These are phyloP conservation scores for Pantala flavescens DNA, from an alignment of 1,140 invertebrate genomes.

Conservation along the genomic window DNA sequence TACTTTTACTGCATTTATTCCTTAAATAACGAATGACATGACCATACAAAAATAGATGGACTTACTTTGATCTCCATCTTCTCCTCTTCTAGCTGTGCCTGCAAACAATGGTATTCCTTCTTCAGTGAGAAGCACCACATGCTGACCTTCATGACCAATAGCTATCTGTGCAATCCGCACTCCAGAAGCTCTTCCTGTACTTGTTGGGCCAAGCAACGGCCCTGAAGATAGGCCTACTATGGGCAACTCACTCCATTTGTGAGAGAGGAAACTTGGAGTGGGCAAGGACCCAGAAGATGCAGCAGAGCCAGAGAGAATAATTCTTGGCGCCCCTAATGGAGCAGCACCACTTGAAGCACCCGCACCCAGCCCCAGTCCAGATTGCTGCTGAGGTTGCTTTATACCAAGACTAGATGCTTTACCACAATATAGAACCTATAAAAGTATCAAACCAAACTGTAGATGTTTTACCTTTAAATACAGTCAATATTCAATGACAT, in stretches of 20 bases:
- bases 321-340: not conserved
- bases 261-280: constrained; percentile 23
- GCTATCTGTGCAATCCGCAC: constrained; percentile 57
- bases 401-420: constrained; percentile 64
- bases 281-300: not conserved
- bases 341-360: constrained; percentile 10
- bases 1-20: too few relatives aligned
- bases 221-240: constrained; percentile 24
- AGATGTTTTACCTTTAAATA: too few relatives aligned
- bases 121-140: constrained; percentile 77
- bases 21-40: too few relatives aligned
- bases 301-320: not conserved
- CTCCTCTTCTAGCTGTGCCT: constrained; percentile 80
- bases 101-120: constrained; percentile 82
- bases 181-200: constrained; percentile 34
- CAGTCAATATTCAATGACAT: too few relatives aligned
- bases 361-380: constrained; percentile 38
- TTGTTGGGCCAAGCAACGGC: not conserved
- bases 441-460: not conserved
- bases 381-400: constrained; percentile 40
- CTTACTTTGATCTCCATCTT: constrained; percentile 73
- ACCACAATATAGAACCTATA: constrained; percentile 62
- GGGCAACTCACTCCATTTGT: constrained; percentile 41
- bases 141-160: constrained; percentile 86
- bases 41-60: too few relatives aligned